Percentiles rank a stretch among this genome's conserved stretches.
Conservation (phyloP, 2,113 vertebrate species). For the Origma solitaria region DNA sequence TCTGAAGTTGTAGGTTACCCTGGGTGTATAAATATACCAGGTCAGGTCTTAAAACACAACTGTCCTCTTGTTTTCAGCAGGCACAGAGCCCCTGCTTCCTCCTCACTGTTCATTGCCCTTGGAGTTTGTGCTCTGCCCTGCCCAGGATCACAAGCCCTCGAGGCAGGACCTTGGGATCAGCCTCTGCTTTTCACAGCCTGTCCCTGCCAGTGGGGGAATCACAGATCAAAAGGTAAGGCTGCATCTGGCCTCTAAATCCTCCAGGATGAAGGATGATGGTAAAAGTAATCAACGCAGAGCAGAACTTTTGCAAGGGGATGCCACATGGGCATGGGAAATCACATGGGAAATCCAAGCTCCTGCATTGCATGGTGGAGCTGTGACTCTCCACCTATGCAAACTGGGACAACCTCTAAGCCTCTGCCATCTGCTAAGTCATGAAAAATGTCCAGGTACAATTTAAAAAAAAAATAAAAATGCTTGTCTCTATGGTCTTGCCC, state of each 20-base stretch:
- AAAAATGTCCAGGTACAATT: neutral
- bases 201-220: neutral
- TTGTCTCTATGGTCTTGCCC: neutral
- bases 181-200: neutral
- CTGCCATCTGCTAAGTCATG: neutral
- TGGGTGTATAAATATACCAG: neutral
- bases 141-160: fast-evolving
- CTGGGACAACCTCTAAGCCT: neutral
- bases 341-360: neutral
- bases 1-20: fast-evolving
- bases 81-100: neutral
- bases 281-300: neutral
- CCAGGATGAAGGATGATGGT: neutral
- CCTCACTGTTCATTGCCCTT: neutral
- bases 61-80: neutral
- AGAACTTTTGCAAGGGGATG: neutral
- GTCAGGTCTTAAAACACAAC: neutral
- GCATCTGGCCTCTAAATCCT: neutral
- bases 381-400: neutral
- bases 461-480: neutral
- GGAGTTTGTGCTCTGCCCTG: neutral
- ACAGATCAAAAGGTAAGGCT: neutral
- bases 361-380: neutral
- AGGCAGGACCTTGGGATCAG: neutral
- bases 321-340: too few species aligned